Percentiles rank a stretch among this genome's conserved stretches.
These are phyloP conservation scores for Tonatia bakeri DNA, from an alignment of 2,113 vertebrate species.

Conservation along the genomic window DNA sequence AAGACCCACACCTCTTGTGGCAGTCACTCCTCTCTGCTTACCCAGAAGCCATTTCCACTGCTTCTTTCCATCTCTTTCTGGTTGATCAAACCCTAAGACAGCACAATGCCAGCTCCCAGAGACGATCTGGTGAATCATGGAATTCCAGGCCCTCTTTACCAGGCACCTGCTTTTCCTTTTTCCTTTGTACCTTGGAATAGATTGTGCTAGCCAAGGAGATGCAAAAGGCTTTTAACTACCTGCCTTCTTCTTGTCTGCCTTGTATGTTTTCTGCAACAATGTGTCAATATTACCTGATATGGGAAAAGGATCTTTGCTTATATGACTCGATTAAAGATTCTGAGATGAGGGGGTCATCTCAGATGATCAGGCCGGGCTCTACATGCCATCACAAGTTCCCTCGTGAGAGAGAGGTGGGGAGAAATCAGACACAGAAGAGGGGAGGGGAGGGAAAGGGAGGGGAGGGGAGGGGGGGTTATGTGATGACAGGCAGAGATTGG, in stretches of 20 bases:
- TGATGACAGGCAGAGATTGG: neutral
- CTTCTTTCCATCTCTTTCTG: neutral
- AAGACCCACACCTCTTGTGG: neutral
- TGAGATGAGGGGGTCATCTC: neutral
- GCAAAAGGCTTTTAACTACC: neutral
- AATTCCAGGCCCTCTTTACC: neutral
- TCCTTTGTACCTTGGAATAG: neutral
- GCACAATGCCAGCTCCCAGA: neutral
- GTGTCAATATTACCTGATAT: neutral
- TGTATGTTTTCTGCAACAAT: neutral
- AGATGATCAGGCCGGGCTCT: neutral
- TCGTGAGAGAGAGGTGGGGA: neutral
- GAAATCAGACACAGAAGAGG: neutral
- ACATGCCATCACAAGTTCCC: neutral
- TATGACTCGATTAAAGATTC: neutral
- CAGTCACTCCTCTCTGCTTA: neutral
- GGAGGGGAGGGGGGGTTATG: fast-evolving
- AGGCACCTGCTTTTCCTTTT: neutral
- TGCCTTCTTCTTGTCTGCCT: neutral
- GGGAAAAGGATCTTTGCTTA: neutral
- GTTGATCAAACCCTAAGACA: neutral
- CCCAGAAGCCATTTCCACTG: neutral
- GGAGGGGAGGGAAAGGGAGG: neutral
- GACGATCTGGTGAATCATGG: neutral
- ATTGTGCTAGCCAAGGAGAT: neutral